Conservation (phyloP, 2,797 vertebrate genomes). For the Sebastes wilsoni region DNA sequence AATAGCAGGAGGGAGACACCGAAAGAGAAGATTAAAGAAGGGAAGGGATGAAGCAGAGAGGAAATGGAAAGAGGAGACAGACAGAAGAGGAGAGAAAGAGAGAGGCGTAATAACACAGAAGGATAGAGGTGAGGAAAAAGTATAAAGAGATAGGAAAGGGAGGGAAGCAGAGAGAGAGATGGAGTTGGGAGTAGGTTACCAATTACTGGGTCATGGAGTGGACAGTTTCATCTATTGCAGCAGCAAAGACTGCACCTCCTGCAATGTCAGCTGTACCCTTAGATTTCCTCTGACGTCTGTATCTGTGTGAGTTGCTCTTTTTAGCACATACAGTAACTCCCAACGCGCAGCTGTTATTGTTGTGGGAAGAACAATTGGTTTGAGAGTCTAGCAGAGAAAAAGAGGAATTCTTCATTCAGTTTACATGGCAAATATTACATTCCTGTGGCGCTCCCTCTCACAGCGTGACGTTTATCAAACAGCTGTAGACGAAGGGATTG, state of each 20-base stretch:
- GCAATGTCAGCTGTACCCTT: slow-evolving; percentile 38
- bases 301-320: slow-evolving; percentile 11
- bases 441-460: neutral
- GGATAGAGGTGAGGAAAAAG: slow-evolving; percentile 21
- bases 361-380: slow-evolving; percentile 10
- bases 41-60: neutral
- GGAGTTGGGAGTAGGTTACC: slow-evolving; percentile 51
- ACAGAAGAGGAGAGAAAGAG: neutral
- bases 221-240: slow-evolving; percentile 58
- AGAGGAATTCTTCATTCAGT: slow-evolving; percentile 20
- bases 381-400: slow-evolving; percentile 8
- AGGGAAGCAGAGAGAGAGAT: slow-evolving; percentile 34
- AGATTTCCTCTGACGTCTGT: slow-evolving; percentile 26
- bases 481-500: neutral
- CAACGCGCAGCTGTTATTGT: neutral
- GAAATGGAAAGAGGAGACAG: neutral
- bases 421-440: slow-evolving; percentile 11
- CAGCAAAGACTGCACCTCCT: slow-evolving; percentile 33
- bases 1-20: neutral
- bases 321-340: slow-evolving; percentile 8
- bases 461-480: neutral
- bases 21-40: slow-evolving; percentile 6
- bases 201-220: slow-evolving; percentile 60
- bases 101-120: neutral
- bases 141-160: slow-evolving; percentile 29